Evolutionary conservation across 1,140 invertebrate genomes (phyloP).

Genomic region (Bombus picipes): DNA sequence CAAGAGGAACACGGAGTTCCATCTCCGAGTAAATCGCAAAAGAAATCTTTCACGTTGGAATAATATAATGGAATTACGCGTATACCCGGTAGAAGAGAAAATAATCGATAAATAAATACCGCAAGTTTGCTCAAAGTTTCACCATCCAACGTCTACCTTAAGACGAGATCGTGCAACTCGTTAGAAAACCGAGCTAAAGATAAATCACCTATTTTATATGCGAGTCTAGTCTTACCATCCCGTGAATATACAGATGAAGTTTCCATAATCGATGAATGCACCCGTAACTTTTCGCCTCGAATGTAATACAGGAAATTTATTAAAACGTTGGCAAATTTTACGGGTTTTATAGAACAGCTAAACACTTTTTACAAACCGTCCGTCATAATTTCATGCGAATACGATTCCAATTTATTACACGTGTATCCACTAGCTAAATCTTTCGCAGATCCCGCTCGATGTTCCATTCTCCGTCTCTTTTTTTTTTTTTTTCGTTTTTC

Average conservation of each 20-base stretch:
- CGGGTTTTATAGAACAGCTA: slow-evolving; percentile 1
- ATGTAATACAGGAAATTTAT: slow-evolving; percentile 49
- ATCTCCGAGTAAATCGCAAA: neutral
- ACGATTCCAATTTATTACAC: slow-evolving; percentile 37
- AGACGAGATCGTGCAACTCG: slow-evolving; percentile 46
- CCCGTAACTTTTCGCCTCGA: slow-evolving; percentile 43
- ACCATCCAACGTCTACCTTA: neutral
- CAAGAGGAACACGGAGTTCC: no score
- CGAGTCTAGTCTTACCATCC: slow-evolving; percentile 19
- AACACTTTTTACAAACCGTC: slow-evolving; percentile 19
- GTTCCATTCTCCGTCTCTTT: neutral
- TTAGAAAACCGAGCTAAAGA: slow-evolving; percentile 52
- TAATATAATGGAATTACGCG: slow-evolving; percentile 10
- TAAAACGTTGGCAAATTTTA: slow-evolving; percentile 59
- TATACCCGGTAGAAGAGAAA: neutral
- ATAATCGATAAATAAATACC: slow-evolving; percentile 37
- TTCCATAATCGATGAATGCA: slow-evolving; percentile 61
- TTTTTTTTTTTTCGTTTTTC: no score
- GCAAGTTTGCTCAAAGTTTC: slow-evolving; percentile 18
- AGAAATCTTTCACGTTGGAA: neutral
- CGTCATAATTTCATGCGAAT: slow-evolving; percentile 27
- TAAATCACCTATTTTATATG: slow-evolving; percentile 67
- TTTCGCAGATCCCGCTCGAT: slow-evolving; percentile 2
- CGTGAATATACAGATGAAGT: slow-evolving; percentile 50
- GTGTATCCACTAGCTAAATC: slow-evolving; percentile 6